Base-by-base conservation (phyloP, 2,113 vertebrate genomes). In the Brachionichthys hirsutus region DNA sequence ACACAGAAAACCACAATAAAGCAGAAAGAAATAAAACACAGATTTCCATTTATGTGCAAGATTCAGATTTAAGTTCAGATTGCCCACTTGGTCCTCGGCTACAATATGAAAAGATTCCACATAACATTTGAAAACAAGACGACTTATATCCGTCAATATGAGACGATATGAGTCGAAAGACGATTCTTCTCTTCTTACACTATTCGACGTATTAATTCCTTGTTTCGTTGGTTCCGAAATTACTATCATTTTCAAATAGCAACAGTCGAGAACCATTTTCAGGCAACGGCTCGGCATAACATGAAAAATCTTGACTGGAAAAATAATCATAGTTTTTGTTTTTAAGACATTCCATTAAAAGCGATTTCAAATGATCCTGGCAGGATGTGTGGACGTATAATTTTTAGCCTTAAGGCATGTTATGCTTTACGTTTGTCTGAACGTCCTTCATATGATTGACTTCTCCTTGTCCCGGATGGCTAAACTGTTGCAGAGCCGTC, bases 11-110 rank as follows among this genome's bases (percentile, higher is more conserved):
- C 42, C 2, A 45, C 18, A 64, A n/a, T 62, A 59, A 47, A 59
- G 62, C 62, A 53, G 18, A 40, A 1, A 40, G 54, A 69, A 62
- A 68, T 22, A 2, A 52, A 51, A 35, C 47, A 57, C 8, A 30
- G 4, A 30, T 54, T 48, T 79, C 44, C 53, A 14, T 69, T 82
- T 19, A 56, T 78, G 78, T 86, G 78, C 77, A 73, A 65, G 54
- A 67, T 17, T 47, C n/a, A n/a, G n/a, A n/a, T n/a, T n/a, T n/a
- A n/a, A n/a, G 12, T 62, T 59, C 4, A 12, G 52, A 75, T 81
- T 81, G 79, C 75, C 57, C 15, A 18, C 30, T 64, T n/a, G n/a
- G n/a, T n/a, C n/a, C n/a, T n/a, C n/a, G n/a, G n/a, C n/a, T n/a
- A n/a, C n/a, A n/a, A n/a, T n/a, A n/a, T n/a, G n/a, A n/a, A n/a